Base-by-base conservation (phyloP, 2,113 vertebrate species). In the Thomomys bottae region DNA sequence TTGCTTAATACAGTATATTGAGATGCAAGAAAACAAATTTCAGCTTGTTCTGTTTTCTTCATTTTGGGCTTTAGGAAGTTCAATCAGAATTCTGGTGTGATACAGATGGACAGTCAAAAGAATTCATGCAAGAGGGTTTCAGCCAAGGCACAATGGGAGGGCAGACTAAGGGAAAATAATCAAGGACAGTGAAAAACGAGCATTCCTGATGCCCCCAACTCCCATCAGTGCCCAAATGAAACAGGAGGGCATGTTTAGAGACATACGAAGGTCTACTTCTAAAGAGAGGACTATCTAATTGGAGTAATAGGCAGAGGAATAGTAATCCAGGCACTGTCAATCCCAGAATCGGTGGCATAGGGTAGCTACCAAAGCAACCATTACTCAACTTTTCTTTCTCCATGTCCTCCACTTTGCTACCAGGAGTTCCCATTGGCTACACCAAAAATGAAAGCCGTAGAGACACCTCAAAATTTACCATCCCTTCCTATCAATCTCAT, bases 11-110 rank as follows among this genome's bases (percentile, higher is more conserved):
- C 11, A 42, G 12, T 76, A 23, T 20, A 57, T 7, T 24, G 32
- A 87, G 34, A 78, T 32, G 8, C n/a, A 82, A 36, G 49, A n/a
- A 87, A 82, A 85, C 9, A 75, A 87, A 49, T 40, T 66, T 63
- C 54, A 68, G 30, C 18, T 78, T 54, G 73, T 49, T 91, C 36
- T 90, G 15, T 42, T 67, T 90, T 70, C 59, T 90, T 87, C 28
- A 57, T 32, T 68, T 83, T 32, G 32, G 75, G 57, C 38, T 61
- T 71, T 85, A 85, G 59, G n/a, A 93, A 79, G 20, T 85, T 64
- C 3, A 49, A 88, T 83, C 42, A 80, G 45, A 57, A 32, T 76
- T 86, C 42, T 72, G 63, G 40, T 64, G 88, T 70, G 24, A 90
- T 79, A 49, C 42, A 70, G 79, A 86, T 63, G 38, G 6, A 61